Evolutionary conservation across 2,113 vertebrate genomes (phyloP).

Genomic region (Aplodontia rufa): DNA sequence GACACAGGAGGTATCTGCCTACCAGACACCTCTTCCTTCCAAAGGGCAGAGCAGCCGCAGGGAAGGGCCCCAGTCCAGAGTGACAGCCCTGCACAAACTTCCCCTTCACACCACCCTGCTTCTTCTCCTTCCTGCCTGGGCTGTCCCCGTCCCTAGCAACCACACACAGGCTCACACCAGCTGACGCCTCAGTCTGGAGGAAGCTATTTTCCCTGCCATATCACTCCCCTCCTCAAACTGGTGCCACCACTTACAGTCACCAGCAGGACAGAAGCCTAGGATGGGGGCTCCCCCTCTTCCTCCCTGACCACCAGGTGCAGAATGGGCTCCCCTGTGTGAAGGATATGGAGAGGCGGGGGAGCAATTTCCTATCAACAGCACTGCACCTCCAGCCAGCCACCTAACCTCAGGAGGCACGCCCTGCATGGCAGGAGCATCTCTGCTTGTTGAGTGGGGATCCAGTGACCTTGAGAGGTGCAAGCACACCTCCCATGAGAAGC

Average conservation of each 20-base stretch:
- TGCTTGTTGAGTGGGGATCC: neutral
- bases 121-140: constrained; percentile 33
- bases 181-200: constrained; percentile 3
- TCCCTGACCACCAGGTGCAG: neutral
- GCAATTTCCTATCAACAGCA: neutral
- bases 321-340: neutral
- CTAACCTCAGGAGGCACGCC: neutral
- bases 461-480: neutral
- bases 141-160: neutral
- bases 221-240: neutral
- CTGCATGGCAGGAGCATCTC: neutral
- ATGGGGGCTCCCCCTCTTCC: neutral
- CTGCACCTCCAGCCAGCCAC: too few relatives aligned
- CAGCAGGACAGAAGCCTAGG: neutral
- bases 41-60: neutral
- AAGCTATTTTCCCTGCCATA: constrained; percentile 42
- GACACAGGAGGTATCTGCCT: neutral
- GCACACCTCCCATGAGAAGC: accelerated
- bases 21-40: neutral
- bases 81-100: neutral
- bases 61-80: neutral
- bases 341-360: neutral
- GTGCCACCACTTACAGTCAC: neutral
- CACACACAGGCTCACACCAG: neutral
- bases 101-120: neutral